Base-by-base conservation (phyloP, 2,888 invertebrate species). In the Brenthis hecate region DNA sequence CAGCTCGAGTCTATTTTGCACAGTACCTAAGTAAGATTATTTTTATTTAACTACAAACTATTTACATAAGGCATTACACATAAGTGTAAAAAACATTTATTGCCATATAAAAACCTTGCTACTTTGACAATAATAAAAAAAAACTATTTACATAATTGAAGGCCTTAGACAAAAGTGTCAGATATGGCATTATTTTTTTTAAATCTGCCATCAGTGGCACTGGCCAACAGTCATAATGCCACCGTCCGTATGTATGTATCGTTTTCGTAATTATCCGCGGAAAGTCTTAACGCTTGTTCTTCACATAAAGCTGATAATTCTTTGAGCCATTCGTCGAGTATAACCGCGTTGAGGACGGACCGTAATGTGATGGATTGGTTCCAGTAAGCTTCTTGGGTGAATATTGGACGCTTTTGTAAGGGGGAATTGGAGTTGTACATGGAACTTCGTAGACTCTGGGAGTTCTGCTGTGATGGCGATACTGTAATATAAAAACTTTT, bases 261-360 rank as follows among this genome's bases (percentile, higher is more conserved):
- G 28, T 92, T 90, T 72, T 89, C 89, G 70, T 85, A 87, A 64
- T 78, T 77, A 6, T 84, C 80, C 0, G 87, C 81, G 0, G 91
- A 82, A 1, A 91, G 75, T 56, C 91, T 81, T 1, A 97, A 93
- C 6, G 97, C 96, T 85, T 99, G 99, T 86, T 99, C 99, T 85
- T 98, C 97, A 73, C 98, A 96, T 68, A 99, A 94, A 14, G 99
- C 98, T 0, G 99, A 97, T 70, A 99, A 91, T 89, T 99, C 99
- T 85, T 98, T 98, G 0, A 98, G 93, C 96, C 99, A 98, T 85
- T 99, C 99, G 81, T 98, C 98, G 71, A 99, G 91, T 57, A 99
- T 92, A 6, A 99, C 96, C 1, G 98, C 98, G 81, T 93, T 93
- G 11, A 93, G 80, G 66, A 93, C 83, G 3, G 90, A 85, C 0